Evolutionary conservation across 2,797 vertebrate genomes (phyloP), one percentile per base, ranked within the genome.

Genomic region (Trachurus trachurus): DNA sequence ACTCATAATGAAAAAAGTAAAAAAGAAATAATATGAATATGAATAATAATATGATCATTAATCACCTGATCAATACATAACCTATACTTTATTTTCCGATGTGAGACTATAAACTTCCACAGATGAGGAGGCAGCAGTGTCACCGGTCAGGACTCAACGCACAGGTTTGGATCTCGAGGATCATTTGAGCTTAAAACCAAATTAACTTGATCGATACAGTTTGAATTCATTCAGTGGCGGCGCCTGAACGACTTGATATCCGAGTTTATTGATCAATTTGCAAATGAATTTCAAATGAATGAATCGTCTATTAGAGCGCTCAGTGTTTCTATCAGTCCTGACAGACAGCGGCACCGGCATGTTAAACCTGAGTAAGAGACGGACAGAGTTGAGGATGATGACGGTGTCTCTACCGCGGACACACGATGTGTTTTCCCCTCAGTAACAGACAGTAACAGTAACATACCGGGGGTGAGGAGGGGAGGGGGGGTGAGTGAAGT

Each of bases 161-260:
- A 45, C 72, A 47, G 8, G 13, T 71, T 78, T 69, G 45, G 34
- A 13, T 61, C 19, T 34, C 8, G 0, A 5, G 22, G 54, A 62
- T 54, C 5, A 61, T 64, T 16, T 49, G 26, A 70, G 42, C 65
- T 69, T 26, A 26, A 26, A 26, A 26, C 37, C 45, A 44, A 1
- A 6, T 16, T 16, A 77, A 84, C 61, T 68, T 65, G 34, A 69
- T 50, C 16, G 16, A 62, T 50, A 50, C 47, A 39, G 44, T 52
- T 72, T 44, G 0, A 11, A 9, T 10, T 26, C 8, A 3, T 1
- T 26, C 26, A 29, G 16, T 34, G 45, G 21, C 22, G 57, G n/a
- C 54, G n/a, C 13, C 12, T 37, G 4, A 52, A 72, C 29, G 17
- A 60, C 16, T 0, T 9, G 17, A 71, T 19, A 42, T 39, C 4